Evolutionary conservation across 2,888 invertebrate species (phyloP).

Genomic region (Chrysodeixis includens): DNA sequence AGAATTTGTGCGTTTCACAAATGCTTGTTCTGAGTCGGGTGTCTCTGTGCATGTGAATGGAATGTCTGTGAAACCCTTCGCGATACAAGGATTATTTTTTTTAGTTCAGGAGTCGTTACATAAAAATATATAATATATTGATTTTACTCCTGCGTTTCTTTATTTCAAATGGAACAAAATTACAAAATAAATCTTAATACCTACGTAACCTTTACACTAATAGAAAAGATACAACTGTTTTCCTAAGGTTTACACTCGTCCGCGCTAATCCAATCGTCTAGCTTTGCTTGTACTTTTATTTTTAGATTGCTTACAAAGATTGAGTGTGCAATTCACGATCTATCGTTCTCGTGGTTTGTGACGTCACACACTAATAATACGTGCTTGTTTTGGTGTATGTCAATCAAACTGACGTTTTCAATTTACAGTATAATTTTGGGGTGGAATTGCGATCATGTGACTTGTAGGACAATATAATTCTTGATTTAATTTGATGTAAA

Average conservation of each 20-base stretch:
- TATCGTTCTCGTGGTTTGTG: background rate
- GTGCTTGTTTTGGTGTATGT: background rate
- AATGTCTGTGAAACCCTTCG: too few relatives aligned
- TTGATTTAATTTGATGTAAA: background rate
- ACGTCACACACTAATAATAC: constrained; percentile 4
- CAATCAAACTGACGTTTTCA: constrained; percentile 1
- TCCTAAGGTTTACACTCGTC: background rate
- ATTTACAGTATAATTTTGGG: background rate
- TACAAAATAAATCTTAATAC: background rate
- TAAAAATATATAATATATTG: too few relatives aligned
- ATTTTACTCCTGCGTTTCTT: too few relatives aligned
- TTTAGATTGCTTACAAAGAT: constrained; percentile 3
- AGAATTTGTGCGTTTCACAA: too few relatives aligned
- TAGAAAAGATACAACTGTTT: background rate
- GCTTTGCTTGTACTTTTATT: constrained; percentile 3
- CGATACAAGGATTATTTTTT: too few relatives aligned
- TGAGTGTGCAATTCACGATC: background rate
- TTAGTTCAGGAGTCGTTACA: too few relatives aligned
- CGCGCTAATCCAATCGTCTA: constrained; percentile 3
- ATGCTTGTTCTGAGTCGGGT: too few relatives aligned
- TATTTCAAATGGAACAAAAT: too few relatives aligned
- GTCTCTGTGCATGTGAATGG: too few relatives aligned
- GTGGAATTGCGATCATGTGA: background rate
- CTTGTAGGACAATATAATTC: background rate
- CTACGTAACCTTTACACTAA: background rate